Percentiles rank a stretch among this genome's conserved stretches.
These are phyloP conservation scores for Channallabes apus DNA, from an alignment of 2,797 vertebrate genomes.

Conservation along the genomic window DNA sequence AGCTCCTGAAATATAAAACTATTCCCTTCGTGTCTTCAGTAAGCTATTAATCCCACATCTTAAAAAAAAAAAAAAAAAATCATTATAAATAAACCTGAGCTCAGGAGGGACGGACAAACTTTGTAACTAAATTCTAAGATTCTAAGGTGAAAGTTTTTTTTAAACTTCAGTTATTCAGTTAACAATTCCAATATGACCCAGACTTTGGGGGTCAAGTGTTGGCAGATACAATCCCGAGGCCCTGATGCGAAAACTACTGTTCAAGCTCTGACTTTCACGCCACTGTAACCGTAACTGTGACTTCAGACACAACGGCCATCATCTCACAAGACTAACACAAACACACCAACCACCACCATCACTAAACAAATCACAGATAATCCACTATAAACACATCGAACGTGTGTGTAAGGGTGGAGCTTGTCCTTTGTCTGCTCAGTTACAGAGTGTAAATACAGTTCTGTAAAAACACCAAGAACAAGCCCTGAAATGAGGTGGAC, in stretches of 20 bases:
- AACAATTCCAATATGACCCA: too few relatives aligned
- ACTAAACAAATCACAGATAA: neutral
- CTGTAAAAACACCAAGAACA: neutral
- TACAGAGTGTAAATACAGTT: neutral
- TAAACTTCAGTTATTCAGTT: neutral
- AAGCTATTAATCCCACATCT: neutral
- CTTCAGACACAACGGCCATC: too few relatives aligned
- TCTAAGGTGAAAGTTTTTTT: neutral
- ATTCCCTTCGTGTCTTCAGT: neutral
- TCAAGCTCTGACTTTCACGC: neutral
- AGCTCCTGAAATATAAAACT: neutral
- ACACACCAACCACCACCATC: neutral
- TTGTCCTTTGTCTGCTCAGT: neutral
- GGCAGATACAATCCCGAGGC: too few relatives aligned
- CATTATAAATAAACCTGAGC: neutral
- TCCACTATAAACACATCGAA: neutral
- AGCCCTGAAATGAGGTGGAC: neutral
- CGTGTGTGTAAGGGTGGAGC: neutral
- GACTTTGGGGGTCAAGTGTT: too few relatives aligned
- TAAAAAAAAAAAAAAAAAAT: neutral
- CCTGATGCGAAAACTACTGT: too few relatives aligned
- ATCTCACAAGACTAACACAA: neutral
- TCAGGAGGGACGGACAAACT: neutral
- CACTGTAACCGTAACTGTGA: too few relatives aligned
- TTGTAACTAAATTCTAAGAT: neutral